Conservation (phyloP, 35 echinoderm and acorn worm genomes). For the Anneissia japonica region DNA sequence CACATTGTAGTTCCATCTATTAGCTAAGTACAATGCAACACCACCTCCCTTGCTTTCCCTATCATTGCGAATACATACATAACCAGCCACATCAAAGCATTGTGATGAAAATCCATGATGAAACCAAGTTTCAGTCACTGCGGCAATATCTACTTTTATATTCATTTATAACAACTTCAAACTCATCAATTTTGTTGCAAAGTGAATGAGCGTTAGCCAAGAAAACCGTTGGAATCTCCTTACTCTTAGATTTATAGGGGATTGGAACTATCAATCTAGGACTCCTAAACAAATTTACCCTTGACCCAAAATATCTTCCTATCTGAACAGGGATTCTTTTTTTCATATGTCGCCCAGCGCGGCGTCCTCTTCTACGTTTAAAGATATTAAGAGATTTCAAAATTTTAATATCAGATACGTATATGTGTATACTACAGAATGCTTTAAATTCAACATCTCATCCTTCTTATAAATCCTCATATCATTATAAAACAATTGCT, state of each 20-base stretch:
- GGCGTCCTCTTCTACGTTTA: background rate
- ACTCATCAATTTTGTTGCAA: background rate
- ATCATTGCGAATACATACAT: background rate
- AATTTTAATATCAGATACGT: background rate
- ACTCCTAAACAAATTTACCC: background rate
- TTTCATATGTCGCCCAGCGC: background rate
- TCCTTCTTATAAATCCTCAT: too few species aligned
- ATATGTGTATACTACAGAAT: background rate
- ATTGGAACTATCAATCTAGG: background rate
- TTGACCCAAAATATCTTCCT: background rate
- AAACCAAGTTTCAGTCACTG: constrained; percentile 31
- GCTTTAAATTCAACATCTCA: too few species aligned
- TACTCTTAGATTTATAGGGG: background rate
- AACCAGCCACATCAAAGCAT: background rate
- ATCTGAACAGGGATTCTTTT: background rate
- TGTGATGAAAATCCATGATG: background rate
- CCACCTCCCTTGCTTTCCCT: constrained; percentile 14
- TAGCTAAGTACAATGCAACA: constrained; percentile 13
- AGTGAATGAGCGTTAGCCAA: constrained; percentile 14
- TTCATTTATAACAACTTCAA: background rate
- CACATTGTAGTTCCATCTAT: background rate
- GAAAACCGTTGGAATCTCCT: background rate
- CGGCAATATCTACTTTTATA: background rate
- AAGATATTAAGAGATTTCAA: background rate
- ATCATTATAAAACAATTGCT: too few species aligned